These are phyloP conservation scores for Oryzias curvinotus DNA, from an alignment of 2,113 vertebrate species.

Conservation along the genomic window DNA sequence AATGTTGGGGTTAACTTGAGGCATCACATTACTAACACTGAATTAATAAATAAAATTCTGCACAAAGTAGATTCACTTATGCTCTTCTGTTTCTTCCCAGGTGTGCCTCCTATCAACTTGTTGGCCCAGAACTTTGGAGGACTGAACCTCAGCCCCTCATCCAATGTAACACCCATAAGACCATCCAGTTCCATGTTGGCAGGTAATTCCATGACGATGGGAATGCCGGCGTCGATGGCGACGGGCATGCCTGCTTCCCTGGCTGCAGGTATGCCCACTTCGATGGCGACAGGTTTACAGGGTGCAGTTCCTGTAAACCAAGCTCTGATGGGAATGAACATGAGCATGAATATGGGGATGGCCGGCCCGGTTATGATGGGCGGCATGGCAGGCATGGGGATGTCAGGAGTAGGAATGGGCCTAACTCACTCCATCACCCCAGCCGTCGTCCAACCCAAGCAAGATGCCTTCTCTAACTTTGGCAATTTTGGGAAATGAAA, in stretches of 20 bases:
- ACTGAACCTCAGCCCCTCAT: constrained; percentile 85
- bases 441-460: constrained; percentile 87
- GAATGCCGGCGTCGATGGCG: constrained; percentile 81
- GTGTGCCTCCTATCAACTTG: constrained; percentile 86
- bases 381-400: constrained; percentile 68
- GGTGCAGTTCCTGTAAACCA: constrained; percentile 79
- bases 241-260: constrained; percentile 68
- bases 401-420: constrained; percentile 78
- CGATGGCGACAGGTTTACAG: constrained; percentile 81
- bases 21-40: background rate
- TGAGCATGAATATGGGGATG: constrained; percentile 80
- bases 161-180: constrained; percentile 78
- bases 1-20: background rate
- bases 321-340: constrained; percentile 88
- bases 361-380: constrained; percentile 77
- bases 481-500: constrained; percentile 96
- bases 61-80: constrained; percentile 5
- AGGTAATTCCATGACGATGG: constrained; percentile 76
- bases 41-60: background rate
- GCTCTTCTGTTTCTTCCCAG: constrained; percentile 63
- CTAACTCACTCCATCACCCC: constrained; percentile 61
- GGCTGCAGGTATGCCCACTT: constrained; percentile 59
- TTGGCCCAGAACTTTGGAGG: constrained; percentile 89
- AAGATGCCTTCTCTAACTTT: constrained; percentile 98
- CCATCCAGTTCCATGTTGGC: constrained; percentile 80